Evolutionary conservation across 2,113 vertebrate species (phyloP), one percentile per base, ranked within the genome.

Genomic region (Neofelis nebulosa): DNA sequence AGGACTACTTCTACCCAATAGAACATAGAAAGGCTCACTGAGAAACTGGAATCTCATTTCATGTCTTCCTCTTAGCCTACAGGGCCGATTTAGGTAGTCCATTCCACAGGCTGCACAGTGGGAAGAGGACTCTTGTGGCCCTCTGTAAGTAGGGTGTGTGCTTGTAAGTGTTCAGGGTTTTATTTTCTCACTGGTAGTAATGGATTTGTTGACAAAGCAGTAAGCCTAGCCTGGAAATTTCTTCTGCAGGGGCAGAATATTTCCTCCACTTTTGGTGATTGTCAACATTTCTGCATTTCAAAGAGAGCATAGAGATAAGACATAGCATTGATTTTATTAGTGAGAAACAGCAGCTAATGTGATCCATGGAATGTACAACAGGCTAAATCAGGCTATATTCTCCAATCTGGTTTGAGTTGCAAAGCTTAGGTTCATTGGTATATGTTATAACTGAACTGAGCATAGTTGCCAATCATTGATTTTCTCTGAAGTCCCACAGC

Each of bases 41-140:
- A 98, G 95, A 97, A 98, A 98, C 95, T 97, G 89, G 93, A 98
- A 97, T 98, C 96, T 98, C 98, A 97, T 98, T 98, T 98, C 89
- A 89, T 95, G 92, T 86, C 94, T 96, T 95, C 96, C 95, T 94
- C 95, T 96, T 96, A 0, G 83, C 97, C 97, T 94, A 95, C 83
- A 96, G 89, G 81, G 27, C 61, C 82, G 52, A 57, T 52, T 52
- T 23, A 65, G 65, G 38, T 9, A 84, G 29, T 78, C 65, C 36
- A 66, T 74, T 74, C 63, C 63, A 36, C 13, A 87, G 89, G 27
- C 29, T 25, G 19, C 13, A 78, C 7, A 19, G 76, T 57, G n/a
- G 45, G 15, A 57, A 55, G 71, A 55, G 87, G 41, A 74, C 25
- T 85, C 68, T 83, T 7, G 0, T 69, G 48, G 7, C 27, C 33